Evolutionary conservation across 2,888 invertebrate genomes (phyloP).

Genomic region (Heteromurus nitidus): DNA sequence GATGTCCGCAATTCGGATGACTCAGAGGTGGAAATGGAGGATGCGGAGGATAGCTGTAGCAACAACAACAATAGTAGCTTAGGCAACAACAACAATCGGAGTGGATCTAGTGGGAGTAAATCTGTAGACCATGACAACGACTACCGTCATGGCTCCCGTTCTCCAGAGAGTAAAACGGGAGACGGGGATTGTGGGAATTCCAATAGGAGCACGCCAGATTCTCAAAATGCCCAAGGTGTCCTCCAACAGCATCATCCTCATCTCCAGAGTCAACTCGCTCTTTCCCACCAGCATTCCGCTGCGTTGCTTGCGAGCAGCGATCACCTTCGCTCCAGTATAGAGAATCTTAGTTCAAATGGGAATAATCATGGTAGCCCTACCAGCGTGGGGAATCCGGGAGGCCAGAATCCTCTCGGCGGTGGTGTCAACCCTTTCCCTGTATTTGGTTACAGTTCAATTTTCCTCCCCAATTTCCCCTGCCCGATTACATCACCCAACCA

Average conservation of each 20-base stretch:
- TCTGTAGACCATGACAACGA: constrained; percentile 65
- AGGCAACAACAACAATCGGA: constrained; percentile 51
- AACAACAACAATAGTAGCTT: constrained; percentile 56
- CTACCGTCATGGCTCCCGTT: constrained; percentile 64
- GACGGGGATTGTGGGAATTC: constrained; percentile 63
- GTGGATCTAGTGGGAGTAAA: constrained; percentile 60
- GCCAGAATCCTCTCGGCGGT: constrained; percentile 48
- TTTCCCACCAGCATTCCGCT: constrained; percentile 45
- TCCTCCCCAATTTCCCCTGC: constrained; percentile 73
- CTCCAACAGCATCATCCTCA: constrained; percentile 59
- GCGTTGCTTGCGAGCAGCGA: constrained; percentile 43
- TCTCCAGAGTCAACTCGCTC: constrained; percentile 60
- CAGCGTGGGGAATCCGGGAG: constrained; percentile 17
- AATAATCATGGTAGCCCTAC: constrained; percentile 48
- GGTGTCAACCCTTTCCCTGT: constrained; percentile 73
- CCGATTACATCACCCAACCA: constrained; percentile 73
- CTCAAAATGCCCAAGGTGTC: constrained; percentile 60
- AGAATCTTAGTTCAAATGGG: constrained; percentile 61
- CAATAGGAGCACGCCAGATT: constrained; percentile 66
- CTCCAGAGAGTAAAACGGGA: constrained; percentile 68
- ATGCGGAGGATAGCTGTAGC: constrained; percentile 59
- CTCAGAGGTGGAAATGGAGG: constrained; percentile 63
- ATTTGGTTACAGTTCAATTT: constrained; percentile 73
- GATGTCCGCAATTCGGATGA: constrained; percentile 57
- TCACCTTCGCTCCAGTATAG: constrained; percentile 44